phyloP scores from a whole-genome alignment of 2,113 vertebrate species.

The Nesospiza acunhae region DNA sequence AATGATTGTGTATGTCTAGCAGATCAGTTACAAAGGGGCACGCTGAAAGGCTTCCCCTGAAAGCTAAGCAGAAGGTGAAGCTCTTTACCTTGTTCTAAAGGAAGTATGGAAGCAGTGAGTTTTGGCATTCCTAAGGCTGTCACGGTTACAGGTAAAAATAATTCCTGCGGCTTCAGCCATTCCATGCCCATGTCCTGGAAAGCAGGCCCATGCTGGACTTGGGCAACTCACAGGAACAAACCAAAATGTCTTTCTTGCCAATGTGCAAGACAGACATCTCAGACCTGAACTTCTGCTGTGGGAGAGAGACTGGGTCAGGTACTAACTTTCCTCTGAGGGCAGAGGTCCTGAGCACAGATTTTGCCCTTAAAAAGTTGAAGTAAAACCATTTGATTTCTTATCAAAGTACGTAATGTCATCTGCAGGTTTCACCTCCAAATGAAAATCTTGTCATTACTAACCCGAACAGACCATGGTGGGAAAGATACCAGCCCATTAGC shows the following conservation, averaged over 20 bases:
- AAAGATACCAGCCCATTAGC: conserved; percentile 92
- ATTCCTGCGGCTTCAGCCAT: not conserved
- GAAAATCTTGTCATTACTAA: conserved; percentile 80
- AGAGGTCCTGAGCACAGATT: not conserved
- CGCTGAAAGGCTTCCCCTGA: not conserved
- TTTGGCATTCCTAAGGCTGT: not conserved
- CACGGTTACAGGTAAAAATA: not conserved
- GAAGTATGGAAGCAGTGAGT: not conserved
- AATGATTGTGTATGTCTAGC: not conserved
- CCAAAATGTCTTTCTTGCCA: not conserved
- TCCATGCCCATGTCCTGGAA: rapidly evolving
- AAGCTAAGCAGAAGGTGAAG: not conserved
- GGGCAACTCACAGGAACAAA: not conserved
- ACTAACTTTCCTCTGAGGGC: not conserved
- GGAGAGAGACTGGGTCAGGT: not conserved
- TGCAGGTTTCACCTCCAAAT: conserved; percentile 89
- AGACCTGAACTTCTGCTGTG: not conserved
- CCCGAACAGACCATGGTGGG: conserved; percentile 91
- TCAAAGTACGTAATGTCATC: not conserved
- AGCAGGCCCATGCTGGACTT: not conserved
- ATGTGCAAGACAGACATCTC: not conserved
- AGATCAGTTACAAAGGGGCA: not conserved
- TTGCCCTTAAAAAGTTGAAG: not conserved
- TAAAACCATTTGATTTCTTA: not conserved
- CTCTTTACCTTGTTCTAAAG: not conserved